Evolutionary conservation across 2,888 invertebrate genomes (phyloP).

Genomic region (Carterocephalus palaemon): DNA sequence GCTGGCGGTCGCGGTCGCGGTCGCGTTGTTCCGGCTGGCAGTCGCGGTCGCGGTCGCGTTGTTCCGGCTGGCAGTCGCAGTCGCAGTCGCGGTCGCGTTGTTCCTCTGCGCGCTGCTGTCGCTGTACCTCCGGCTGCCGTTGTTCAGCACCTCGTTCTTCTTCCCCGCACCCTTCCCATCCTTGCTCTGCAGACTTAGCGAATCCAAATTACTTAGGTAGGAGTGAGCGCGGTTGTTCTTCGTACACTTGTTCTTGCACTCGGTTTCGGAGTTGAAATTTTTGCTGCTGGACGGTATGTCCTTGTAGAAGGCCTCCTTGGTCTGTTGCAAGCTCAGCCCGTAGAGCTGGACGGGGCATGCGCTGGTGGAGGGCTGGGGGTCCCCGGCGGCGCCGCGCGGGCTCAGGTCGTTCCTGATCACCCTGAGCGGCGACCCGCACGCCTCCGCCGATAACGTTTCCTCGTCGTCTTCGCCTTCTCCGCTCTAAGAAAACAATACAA

Average conservation of each 20-base stretch:
- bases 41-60: slow-evolving; percentile 55
- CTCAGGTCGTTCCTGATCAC: slow-evolving; percentile 62
- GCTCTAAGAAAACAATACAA: slow-evolving; percentile 46
- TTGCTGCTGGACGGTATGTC: slow-evolving; percentile 69
- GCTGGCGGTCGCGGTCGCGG: slow-evolving; percentile 48
- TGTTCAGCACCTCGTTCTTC: slow-evolving; percentile 56
- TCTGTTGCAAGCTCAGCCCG: slow-evolving; percentile 58
- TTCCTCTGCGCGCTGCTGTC: slow-evolving; percentile 63
- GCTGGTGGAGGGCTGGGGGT: slow-evolving; percentile 48
- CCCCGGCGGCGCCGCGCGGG: slow-evolving; percentile 38
- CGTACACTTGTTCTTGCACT: slow-evolving; percentile 50
- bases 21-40: slow-evolving; percentile 64
- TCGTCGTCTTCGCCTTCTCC: slow-evolving; percentile 80
- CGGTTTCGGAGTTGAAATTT: slow-evolving; percentile 59
- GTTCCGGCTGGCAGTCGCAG: slow-evolving; percentile 55
- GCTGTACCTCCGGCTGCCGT: slow-evolving; percentile 61
- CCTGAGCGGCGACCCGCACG: slow-evolving; percentile 59
- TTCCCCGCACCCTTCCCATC: slow-evolving; percentile 46
- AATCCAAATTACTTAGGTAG: slow-evolving; percentile 47
- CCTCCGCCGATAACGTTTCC: slow-evolving; percentile 76
- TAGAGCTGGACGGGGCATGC: slow-evolving; percentile 48
- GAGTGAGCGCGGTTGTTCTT: slow-evolving; percentile 46
- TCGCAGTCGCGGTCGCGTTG: slow-evolving; percentile 44
- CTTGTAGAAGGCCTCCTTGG: slow-evolving; percentile 62
- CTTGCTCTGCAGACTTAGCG: slow-evolving; percentile 50